Evolutionary conservation across 2,888 invertebrate genomes (phyloP), one percentile per base, ranked within the genome.

Genomic region (Erpobdella octoculata): DNA sequence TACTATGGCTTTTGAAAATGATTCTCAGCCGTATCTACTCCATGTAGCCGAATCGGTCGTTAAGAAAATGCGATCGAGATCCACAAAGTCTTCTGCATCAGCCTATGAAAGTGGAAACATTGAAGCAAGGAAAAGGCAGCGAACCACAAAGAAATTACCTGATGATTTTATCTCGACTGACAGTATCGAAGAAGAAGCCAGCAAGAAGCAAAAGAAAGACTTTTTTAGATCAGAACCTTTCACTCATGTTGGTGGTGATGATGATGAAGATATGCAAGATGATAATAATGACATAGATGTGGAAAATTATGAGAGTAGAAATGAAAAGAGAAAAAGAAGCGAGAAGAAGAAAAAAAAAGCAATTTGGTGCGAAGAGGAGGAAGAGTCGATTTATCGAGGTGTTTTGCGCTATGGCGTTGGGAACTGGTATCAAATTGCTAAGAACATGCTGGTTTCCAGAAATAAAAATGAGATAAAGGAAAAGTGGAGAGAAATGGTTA

Each of bases 401-500:
- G 35, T 58, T 18, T 31, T 28, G 58, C 48, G 48, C 9, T 69
- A 46, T 58, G 69, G 69, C 2, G 58, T 69, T 33, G 58, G 69
- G 31, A 69, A 69, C 31, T 69, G 69, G 69, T 18, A n/a, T 3
- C 25, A 35, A n/a, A 58, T 69, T 33, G 69, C 69, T 21, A 38
- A 48, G 4, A 69, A 58, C 9, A 25, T 69, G 53, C 6, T 69
- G 35, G 33, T 69, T 35, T 35, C 36, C 46, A 28, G 69, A 25
- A 35, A 33, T 25, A 36, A 58, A 12, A 33, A 28, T 53, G 69
- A 69, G 8, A 58, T 69, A 15, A 69, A 53, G n/a, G 58, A 69
- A 33, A 69, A 69, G 69, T 69, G 69, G 69, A 69, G 35, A 9
- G 35, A 53, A 25, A 69, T 69, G 69, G 37, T 69, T 18, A 69